These are phyloP conservation scores for Scarus forsteni DNA, from an alignment of 2,797 vertebrate genomes.

Conservation along the genomic window DNA sequence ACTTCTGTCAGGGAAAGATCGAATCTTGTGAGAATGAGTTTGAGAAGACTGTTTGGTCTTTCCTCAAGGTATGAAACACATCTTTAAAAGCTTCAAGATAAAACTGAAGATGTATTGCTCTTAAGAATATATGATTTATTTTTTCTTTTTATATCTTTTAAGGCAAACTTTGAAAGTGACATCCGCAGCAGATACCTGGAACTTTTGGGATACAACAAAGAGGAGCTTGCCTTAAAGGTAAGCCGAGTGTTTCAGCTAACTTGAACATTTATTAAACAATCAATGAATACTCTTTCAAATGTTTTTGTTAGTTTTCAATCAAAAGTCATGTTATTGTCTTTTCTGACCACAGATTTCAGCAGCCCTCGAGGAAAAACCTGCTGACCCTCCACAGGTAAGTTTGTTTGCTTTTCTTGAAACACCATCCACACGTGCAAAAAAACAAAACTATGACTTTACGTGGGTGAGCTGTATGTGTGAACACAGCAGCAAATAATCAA, in stretches of 20 bases:
- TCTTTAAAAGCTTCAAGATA: not conserved
- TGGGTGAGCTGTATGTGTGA: too few species aligned
- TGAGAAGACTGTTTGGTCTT: constrained; percentile 94
- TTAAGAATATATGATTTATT: not conserved
- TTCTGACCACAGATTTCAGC: constrained; percentile 86
- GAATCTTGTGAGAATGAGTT: constrained; percentile 88
- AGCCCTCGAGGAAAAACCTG: constrained; percentile 83
- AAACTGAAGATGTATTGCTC: not conserved
- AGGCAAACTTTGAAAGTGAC: constrained; percentile 97
- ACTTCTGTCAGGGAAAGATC: constrained; percentile 92
- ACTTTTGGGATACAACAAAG: constrained; percentile 94
- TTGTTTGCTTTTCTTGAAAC: not conserved
- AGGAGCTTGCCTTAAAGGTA: constrained; percentile 93
- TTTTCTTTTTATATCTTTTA: constrained; percentile 37
- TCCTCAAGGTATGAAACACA: constrained; percentile 89
- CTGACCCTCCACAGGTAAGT: constrained; percentile 79
- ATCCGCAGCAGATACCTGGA: constrained; percentile 92
- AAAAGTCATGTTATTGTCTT: not conserved
- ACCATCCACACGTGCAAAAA: too few species aligned
- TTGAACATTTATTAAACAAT: not conserved
- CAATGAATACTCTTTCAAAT: too few species aligned
- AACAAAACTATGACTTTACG: too few species aligned
- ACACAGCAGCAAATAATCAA: too few species aligned
- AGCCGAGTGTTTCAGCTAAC: constrained; percentile 1
- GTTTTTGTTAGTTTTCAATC: not conserved